These are phyloP conservation scores for Sturnira hondurensis DNA, from an alignment of 2,113 vertebrate genomes.

Conservation along the genomic window DNA sequence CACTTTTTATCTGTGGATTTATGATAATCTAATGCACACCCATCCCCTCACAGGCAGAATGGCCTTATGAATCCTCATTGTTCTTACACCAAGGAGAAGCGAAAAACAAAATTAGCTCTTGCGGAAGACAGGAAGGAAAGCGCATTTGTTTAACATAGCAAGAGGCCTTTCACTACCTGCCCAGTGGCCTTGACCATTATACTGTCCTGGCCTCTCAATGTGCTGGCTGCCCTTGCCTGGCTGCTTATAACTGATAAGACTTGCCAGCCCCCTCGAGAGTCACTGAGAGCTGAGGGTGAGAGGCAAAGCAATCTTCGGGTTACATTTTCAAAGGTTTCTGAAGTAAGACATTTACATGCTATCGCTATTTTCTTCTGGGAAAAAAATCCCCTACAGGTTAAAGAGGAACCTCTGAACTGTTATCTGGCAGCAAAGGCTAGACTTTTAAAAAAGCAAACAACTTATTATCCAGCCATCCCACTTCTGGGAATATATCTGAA, in stretches of 20 bases:
- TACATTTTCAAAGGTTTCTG: conserved; percentile 80
- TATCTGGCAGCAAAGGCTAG: conserved; percentile 50
- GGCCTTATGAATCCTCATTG: conserved; percentile 80
- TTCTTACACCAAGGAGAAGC: conserved; percentile 77
- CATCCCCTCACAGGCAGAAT: conserved; percentile 76
- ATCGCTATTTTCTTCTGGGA: conserved; percentile 67
- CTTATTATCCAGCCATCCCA: background rate
- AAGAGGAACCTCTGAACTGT: conserved; percentile 63
- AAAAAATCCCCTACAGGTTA: conserved; percentile 57
- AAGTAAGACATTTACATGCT: conserved; percentile 79
- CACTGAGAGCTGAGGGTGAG: conserved; percentile 73
- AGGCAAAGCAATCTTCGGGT: conserved; percentile 68
- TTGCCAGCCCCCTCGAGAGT: conserved; percentile 78
- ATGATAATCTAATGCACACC: conserved; percentile 81
- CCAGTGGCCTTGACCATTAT: conserved; percentile 80
- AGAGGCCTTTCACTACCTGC: conserved; percentile 85
- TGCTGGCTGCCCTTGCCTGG: conserved; percentile 80
- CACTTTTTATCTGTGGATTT: conserved; percentile 80
- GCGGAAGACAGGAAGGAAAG: conserved; percentile 83
- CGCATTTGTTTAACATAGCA: conserved; percentile 81
- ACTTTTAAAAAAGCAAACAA: conserved; percentile 16
- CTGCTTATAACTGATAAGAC: conserved; percentile 85
- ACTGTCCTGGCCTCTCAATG: conserved; percentile 78
- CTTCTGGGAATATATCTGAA: background rate
- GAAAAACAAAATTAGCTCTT: conserved; percentile 78